Base-by-base conservation (phyloP, 2,113 vertebrate species). In the Turnix velox region DNA sequence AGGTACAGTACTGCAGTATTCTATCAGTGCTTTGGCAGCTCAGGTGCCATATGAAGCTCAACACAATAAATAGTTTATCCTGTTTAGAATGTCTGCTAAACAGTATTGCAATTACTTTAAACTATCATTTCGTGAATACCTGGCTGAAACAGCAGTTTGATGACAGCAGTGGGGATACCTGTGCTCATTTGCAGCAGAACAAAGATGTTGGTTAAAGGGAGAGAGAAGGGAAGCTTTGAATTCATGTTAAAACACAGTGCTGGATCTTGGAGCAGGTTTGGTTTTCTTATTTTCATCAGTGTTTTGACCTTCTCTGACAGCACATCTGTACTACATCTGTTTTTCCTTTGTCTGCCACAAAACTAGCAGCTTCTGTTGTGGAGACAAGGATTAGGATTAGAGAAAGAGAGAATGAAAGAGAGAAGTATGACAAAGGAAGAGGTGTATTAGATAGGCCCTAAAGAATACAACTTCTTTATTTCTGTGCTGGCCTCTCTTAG, bases 171-270 rank as follows among this genome's bases (percentile, higher is more conserved):
- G 52, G 61, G 45, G 67, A 61, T 30, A 55, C 10, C 46, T 40
- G 18, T 45, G 45, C 14, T 4, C 25, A 31, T 77, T 22, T 45
- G 59, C 58, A 71, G 22, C 55, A 52, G n/a, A 78, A 40, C 39
- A 59, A 25, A 58, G 48, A 20, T 37, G n/a, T 17, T 84, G 80
- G 27, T 74, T 65, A 55, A 42, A 74, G 45, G 6, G 49, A n/a
- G 37, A 0, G 1, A 68, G 58, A 58, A 51, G 48, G 18, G 35
- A 52, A 65, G n/a, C n/a, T 92, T 65, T 86, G 52, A 77, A 55
- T 55, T 49, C 0, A 0, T n/a, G 35, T 63, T 84, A 37, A 49
- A 49, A n/a, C 43, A 14, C 1, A 1, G 23, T 61, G 46, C 30
- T 87, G 30, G 52, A 35, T 30, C 22, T 78, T 55, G 43, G 12